Evolutionary conservation across 2,888 invertebrate species (phyloP).

Genomic region (Hypercompe scribonia): DNA sequence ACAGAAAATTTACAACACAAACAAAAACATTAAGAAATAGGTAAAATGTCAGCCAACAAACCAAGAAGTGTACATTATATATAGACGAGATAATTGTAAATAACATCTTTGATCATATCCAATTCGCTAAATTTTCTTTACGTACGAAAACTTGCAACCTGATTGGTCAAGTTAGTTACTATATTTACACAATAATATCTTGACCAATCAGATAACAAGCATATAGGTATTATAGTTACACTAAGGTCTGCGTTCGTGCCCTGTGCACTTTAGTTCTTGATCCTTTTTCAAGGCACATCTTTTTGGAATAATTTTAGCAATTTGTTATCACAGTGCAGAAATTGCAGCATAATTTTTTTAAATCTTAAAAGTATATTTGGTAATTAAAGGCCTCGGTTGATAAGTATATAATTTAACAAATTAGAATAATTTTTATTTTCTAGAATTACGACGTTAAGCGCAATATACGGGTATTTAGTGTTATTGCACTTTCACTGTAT

Average conservation of each 20-base stretch:
- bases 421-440: neutral
- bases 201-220: too few species aligned
- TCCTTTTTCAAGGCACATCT: constrained; percentile 7
- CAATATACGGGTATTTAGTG: neutral
- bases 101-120: neutral
- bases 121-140: neutral
- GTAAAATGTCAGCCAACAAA: neutral
- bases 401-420: neutral
- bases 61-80: neutral
- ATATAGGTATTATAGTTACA: neutral
- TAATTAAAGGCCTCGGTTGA: constrained; percentile 1
- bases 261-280: neutral
- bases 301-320: constrained; percentile 7
- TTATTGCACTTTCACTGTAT: too few species aligned
- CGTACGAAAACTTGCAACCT: too few species aligned
- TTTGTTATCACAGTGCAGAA: constrained; percentile 6
- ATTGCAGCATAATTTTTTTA: neutral
- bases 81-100: neutral
- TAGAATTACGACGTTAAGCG: too few species aligned
- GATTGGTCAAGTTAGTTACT: too few species aligned
- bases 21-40: neutral
- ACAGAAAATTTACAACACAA: neutral
- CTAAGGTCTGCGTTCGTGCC: neutral
- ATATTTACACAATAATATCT: too few species aligned
- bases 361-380: neutral